A percentile compares a stretch with the other conserved stretches of the same genome.
Evolutionary conservation across 2,113 vertebrate species (phyloP).

Genomic region (Indicator indicator): DNA sequence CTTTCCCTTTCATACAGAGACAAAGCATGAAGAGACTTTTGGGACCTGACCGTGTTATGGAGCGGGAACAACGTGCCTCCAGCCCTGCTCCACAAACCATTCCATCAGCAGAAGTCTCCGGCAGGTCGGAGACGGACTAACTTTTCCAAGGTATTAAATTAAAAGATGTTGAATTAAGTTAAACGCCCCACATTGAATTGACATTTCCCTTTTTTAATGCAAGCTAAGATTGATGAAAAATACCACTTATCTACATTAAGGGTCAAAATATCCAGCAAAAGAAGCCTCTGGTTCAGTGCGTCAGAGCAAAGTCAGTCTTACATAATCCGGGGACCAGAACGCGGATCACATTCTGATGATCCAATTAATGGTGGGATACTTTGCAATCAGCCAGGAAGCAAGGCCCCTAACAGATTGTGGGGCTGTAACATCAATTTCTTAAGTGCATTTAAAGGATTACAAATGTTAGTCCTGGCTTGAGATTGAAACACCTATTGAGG

Average conservation of each 20-base stretch:
- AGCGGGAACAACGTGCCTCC: constrained; percentile 6
- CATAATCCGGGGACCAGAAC: constrained; percentile 91
- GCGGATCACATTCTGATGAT: constrained; percentile 99
- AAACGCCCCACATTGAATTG: constrained; percentile 81
- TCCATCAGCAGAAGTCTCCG: constrained; percentile 76
- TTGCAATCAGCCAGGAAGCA: constrained; percentile 88
- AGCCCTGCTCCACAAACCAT: constrained; percentile 55
- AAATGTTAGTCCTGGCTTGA: constrained; percentile 86
- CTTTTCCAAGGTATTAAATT: constrained; percentile 86
- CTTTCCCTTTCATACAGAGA: not conserved
- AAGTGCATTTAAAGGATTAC: constrained; percentile 99
- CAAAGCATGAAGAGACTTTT: not conserved
- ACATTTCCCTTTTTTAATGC: constrained; percentile 85
- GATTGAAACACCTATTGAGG: constrained; percentile 85
- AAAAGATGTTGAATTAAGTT: constrained; percentile 86
- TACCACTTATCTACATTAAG: constrained; percentile 99
- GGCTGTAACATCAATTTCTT: constrained; percentile 97
- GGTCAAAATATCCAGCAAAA: constrained; percentile 84
- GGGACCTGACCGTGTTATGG: not conserved
- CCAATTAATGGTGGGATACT: constrained; percentile 94
- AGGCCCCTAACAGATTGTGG: constrained; percentile 91
- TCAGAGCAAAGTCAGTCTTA: constrained; percentile 92
- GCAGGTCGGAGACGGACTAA: constrained; percentile 75
- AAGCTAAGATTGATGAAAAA: constrained; percentile 89
- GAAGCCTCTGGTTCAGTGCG: constrained; percentile 83